Evolutionary conservation across 2,113 vertebrate genomes (phyloP), one percentile per base, ranked within the genome.

Genomic region (Phaetusa simplex): DNA sequence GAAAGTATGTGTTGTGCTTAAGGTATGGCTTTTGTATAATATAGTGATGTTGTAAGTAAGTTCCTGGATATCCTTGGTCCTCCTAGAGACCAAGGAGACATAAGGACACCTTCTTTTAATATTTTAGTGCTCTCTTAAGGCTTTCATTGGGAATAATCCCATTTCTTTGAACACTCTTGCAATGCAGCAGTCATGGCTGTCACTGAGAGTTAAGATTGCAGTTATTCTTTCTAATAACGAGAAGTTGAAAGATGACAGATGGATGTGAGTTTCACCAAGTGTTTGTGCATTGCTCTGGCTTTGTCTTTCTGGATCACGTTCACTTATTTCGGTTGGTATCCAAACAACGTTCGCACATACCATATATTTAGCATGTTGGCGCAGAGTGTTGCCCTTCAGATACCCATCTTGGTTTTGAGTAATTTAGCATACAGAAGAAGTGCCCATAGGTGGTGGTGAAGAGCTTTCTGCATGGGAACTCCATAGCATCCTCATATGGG

Each of bases 181-280:
- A 53, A 15, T 52, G 58, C 18, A 74, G 45, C 62, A 42, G 22
- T 55, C 38, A 11, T 69, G 43, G 21, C 64, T 80, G 20, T 83
- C 58, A 49, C 15, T 56, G 27, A 88, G 38, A 82, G 34, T 52
- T 86, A 66, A 38, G 40, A 86, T 11, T 73, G 20, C 61, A 86
- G n/a, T 59, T 74, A 59, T 27, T 83, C 64, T 74, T 92, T 88
- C 23, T 86, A 62, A 88, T 83, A 77, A 55, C 20, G 18, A 91
- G 55, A 94, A 47, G 45, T 45, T 50, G 34, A 38, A 88, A 70
- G 58, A 66, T 78, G 42, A 42, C 21, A 50, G 59, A 70, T 73
- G 26, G 36, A 47, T 64, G 21, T 0, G 9, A 80, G 40, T 76
- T 95, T 61, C 38, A 70, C 40, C 38, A 58, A 73, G 32, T 49